A percentile compares a stretch with the other conserved stretches of the same genome.
These are phyloP conservation scores for Drosophila orosa DNA, from an alignment of 1,140 invertebrate species.

Conservation along the genomic window DNA sequence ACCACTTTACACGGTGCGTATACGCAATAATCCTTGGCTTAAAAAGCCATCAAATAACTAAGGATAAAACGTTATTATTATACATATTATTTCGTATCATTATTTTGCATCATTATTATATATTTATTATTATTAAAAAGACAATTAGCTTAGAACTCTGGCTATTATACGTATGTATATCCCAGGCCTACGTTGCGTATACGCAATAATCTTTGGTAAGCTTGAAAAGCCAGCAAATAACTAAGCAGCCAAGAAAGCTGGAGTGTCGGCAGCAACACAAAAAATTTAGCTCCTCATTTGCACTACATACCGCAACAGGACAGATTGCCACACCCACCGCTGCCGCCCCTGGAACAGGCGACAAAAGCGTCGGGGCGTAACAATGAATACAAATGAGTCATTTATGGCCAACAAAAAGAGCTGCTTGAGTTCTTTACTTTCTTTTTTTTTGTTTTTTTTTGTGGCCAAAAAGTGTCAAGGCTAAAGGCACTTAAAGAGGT, in stretches of 20 bases:
- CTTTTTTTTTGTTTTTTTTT: background rate
- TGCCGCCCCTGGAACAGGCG: conserved; percentile 1
- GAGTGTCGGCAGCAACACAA: background rate
- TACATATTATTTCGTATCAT: background rate
- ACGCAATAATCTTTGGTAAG: conserved; percentile 32
- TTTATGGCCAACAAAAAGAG: conserved; percentile 49
- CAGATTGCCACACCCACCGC: conserved; percentile 20
- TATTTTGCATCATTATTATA: background rate
- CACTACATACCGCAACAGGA: conserved; percentile 43
- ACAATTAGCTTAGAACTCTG: background rate
- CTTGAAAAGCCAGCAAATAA: conserved; percentile 25
- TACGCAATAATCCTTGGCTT: too few relatives aligned
- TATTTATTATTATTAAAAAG: background rate
- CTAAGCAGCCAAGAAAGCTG: background rate
- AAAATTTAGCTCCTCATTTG: conserved; percentile 56
- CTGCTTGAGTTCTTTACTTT: conserved; percentile 1
- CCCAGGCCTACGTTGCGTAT: conserved; percentile 25
- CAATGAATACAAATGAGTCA: conserved; percentile 64
- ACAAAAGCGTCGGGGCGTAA: conserved; percentile 48
- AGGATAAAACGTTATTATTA: background rate
- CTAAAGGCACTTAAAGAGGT: conserved; percentile 19
- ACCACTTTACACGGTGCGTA: background rate
- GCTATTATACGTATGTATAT: background rate
- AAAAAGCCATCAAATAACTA: conserved; percentile 12
- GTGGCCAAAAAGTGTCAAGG: conserved; percentile 33